Evolutionary conservation across 1,140 invertebrate genomes (phyloP).

Genomic region (Hycleus phaleratus): DNA sequence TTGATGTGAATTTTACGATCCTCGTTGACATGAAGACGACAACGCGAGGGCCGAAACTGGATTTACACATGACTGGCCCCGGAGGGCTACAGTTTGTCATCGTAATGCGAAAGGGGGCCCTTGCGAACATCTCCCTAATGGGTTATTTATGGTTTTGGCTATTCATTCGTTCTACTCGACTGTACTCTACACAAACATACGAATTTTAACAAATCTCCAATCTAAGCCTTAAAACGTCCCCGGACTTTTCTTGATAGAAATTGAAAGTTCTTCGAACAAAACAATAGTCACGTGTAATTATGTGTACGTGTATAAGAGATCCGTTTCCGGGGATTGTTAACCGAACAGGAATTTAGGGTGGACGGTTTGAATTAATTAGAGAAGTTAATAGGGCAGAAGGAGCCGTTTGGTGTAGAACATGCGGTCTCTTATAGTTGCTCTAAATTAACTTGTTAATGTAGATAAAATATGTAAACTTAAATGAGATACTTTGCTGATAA

Average conservation of each 20-base stretch:
- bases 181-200: not conserved
- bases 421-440: no score
- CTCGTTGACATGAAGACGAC: constrained; percentile 22
- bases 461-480: no score
- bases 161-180: no score
- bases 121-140: constrained; percentile 23
- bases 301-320: no score
- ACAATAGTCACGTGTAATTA: no score
- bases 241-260: constrained; percentile 5
- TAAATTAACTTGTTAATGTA: no score
- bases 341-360: no score
- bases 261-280: not conserved
- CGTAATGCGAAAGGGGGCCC: constrained; percentile 12
- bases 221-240: constrained; percentile 4
- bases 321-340: no score
- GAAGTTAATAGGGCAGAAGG: no score
- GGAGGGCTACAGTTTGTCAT: constrained; percentile 27
- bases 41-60: constrained; percentile 19
- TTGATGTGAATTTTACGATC: constrained; percentile 24
- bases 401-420: no score
- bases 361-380: no score
- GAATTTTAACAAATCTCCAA: constrained; percentile 6
- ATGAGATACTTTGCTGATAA: no score
- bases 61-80: constrained; percentile 27
- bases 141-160: constrained; percentile 26